Percentiles rank a stretch among this genome's conserved stretches.
These are phyloP conservation scores for Protophormia terraenovae DNA, from an alignment of 2,888 invertebrate genomes.

Conservation along the genomic window DNA sequence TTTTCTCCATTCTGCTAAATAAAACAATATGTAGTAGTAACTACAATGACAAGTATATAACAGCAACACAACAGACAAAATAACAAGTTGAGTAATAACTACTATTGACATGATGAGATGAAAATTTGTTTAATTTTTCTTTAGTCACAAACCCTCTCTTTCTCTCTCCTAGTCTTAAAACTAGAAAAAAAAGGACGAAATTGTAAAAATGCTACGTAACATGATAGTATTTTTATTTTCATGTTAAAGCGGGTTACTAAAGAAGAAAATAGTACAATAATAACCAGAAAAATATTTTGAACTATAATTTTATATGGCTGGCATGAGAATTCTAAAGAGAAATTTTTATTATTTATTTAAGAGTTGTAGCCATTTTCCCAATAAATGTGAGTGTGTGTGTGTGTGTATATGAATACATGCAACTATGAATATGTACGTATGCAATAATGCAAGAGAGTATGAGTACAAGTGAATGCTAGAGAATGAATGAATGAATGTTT, in stretches of 20 bases:
- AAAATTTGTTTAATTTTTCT: constrained; percentile 1
- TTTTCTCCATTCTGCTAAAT: no score
- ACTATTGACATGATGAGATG: constrained; percentile 51
- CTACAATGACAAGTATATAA: not conserved
- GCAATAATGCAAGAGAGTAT: not conserved
- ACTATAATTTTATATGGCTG: constrained; percentile 34
- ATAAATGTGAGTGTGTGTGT: not conserved
- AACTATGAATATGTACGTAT: not conserved
- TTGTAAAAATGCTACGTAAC: constrained; percentile 12
- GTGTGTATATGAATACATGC: not conserved
- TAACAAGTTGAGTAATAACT: constrained; percentile 39
- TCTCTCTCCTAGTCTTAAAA: not conserved
- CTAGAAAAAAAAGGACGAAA: not conserved
- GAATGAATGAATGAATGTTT: not conserved
- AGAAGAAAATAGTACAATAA: not conserved
- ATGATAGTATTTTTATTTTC: not conserved
- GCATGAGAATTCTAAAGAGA: constrained; percentile 58
- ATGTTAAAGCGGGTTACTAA: not conserved
- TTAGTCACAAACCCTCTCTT: not conserved
- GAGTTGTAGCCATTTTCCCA: constrained; percentile 35
- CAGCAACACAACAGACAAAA: not conserved
- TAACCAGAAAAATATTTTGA: constrained; percentile 11
- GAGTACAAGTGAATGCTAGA: not conserved
- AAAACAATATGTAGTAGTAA: not conserved
- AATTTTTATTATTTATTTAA: constrained; percentile 54